phyloP scores from a whole-genome alignment of 92 coral and sea anemone genomes.

The Diadumene lineata region DNA sequence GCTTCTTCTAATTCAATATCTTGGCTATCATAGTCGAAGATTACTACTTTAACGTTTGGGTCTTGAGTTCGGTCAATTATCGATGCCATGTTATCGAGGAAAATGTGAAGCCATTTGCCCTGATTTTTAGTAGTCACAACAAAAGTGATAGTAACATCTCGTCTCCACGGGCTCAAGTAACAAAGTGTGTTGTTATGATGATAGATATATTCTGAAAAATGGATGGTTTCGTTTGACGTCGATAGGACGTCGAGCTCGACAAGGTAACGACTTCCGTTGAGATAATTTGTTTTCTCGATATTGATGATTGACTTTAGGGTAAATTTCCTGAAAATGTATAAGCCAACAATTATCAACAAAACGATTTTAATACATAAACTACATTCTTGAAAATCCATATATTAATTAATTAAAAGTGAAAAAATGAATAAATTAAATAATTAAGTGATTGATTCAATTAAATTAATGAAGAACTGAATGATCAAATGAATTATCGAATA shows the following conservation, averaged over 20 bases:
- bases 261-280: conserved; percentile 53
- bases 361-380: neutral
- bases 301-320: conserved; percentile 40
- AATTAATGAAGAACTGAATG: too few species aligned
- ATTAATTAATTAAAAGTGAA: too few species aligned
- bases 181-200: conserved; percentile 33
- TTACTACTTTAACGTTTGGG: conserved; percentile 35
- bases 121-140: conserved; percentile 62
- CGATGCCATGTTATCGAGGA: conserved; percentile 51
- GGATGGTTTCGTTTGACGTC: conserved; percentile 20
- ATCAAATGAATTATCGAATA: too few species aligned
- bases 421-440: too few species aligned
- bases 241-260: conserved; percentile 55
- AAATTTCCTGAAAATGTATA: conserved; percentile 38
- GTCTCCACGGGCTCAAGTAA: conserved; percentile 47
- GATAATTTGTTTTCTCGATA: conserved; percentile 54
- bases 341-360: neutral
- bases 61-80: conserved; percentile 48
- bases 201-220: conserved; percentile 62
- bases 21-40: conserved; percentile 65
- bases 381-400: too few species aligned
- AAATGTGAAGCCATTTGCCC: conserved; percentile 61
- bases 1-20: conserved; percentile 57
- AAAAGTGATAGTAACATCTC: conserved; percentile 40
- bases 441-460: too few species aligned